Percentiles rank a stretch among this genome's conserved stretches.
phyloP scores from a whole-genome alignment of 2,797 vertebrate species.

The Esox masquinongy region DNA sequence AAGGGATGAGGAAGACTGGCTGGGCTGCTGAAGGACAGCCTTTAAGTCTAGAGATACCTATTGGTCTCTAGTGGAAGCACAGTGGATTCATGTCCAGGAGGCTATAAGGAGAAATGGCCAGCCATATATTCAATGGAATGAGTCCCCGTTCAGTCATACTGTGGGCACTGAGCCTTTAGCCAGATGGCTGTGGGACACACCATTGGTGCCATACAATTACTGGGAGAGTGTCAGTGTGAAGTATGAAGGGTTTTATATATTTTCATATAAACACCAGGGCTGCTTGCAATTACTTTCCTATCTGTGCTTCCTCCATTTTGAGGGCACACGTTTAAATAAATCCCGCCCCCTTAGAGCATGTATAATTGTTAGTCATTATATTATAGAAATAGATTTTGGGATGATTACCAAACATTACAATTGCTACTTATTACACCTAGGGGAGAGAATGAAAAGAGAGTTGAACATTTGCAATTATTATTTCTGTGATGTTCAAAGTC shows the following conservation, averaged over 20 bases:
- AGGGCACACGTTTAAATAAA: constrained; percentile 37
- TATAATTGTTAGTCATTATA: constrained; percentile 29
- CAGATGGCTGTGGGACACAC: constrained; percentile 75
- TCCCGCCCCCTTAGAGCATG: not conserved
- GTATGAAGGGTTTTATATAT: constrained; percentile 61
- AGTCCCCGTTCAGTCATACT: constrained; percentile 69
- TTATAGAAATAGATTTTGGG: constrained; percentile 26
- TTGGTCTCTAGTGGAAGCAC: constrained; percentile 68
- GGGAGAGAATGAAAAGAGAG: constrained; percentile 13
- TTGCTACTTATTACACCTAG: constrained; percentile 14
- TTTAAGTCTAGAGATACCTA: constrained; percentile 64
- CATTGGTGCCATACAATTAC: constrained; percentile 71
- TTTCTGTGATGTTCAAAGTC: constrained; percentile 30
- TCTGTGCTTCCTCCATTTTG: constrained; percentile 41
- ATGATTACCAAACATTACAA: constrained; percentile 20
- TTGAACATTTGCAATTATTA: constrained; percentile 25
- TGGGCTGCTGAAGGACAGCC: constrained; percentile 61
- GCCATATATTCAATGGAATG: constrained; percentile 72
- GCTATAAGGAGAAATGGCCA: constrained; percentile 67
- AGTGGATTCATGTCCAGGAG: constrained; percentile 54
- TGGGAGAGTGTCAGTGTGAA: constrained; percentile 53
- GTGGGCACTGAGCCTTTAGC: constrained; percentile 68
- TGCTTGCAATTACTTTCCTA: constrained; percentile 32
- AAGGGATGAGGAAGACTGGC: constrained; percentile 39
- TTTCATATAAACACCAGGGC: constrained; percentile 44